These are phyloP conservation scores for Herminia tarsipennalis DNA, from an alignment of 2,888 invertebrate genomes.

Conservation along the genomic window DNA sequence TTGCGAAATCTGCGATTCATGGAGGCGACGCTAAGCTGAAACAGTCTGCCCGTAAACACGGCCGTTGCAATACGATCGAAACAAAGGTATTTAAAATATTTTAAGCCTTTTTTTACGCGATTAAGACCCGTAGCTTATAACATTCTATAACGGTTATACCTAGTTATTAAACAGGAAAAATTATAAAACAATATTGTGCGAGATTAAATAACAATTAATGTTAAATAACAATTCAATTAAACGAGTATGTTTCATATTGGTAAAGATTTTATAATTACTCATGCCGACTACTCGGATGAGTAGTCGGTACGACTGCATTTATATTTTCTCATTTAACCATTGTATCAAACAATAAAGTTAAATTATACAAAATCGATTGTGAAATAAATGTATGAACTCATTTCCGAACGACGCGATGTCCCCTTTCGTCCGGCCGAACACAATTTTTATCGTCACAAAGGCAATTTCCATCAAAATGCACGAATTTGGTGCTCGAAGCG, in stretches of 20 bases:
- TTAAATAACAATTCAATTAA: too few species aligned
- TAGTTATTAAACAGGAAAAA: too few species aligned
- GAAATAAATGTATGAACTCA: constrained; percentile 73
- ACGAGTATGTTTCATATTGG: constrained; percentile 13
- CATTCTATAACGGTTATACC: too few species aligned
- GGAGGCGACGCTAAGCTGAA: too few species aligned
- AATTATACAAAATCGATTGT: constrained; percentile 72
- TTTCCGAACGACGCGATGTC: constrained; percentile 62
- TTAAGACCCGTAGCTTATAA: too few species aligned
- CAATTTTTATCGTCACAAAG: constrained; percentile 75
- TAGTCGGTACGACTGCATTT: constrained; percentile 30
- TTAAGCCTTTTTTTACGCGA: too few species aligned
- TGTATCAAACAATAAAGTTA: constrained; percentile 67
- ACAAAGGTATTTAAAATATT: too few species aligned
- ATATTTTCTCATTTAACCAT: constrained; percentile 47
- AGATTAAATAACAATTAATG: too few species aligned
- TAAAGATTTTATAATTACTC: constrained; percentile 29
- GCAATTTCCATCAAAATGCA: constrained; percentile 76
- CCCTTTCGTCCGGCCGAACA: constrained; percentile 60
- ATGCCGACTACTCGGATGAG: constrained; percentile 17
- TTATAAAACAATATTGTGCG: too few species aligned
- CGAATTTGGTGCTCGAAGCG: constrained; percentile 62
- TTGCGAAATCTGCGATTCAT: too few species aligned
- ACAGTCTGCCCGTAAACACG: too few species aligned
- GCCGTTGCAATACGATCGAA: too few species aligned